Percentiles rank a stretch among this genome's conserved stretches.
phyloP scores from a whole-genome alignment of 2,113 vertebrate species.

The Psophia crepitans region DNA sequence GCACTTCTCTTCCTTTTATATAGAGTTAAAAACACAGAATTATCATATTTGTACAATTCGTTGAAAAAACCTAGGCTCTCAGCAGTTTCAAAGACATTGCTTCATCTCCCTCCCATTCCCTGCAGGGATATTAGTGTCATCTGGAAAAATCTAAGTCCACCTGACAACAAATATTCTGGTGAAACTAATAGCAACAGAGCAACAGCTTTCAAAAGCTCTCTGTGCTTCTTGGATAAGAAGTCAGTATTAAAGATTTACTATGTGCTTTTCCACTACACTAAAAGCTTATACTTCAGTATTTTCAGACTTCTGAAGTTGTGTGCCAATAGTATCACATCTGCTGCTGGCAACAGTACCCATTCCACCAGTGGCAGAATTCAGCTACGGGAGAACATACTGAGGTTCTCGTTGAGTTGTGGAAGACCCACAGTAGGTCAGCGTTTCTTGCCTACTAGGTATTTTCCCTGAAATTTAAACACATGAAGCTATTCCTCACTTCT shows the following conservation, averaged over 20 bases:
- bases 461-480: background rate
- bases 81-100: background rate
- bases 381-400: background rate
- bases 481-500: background rate
- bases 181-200: background rate
- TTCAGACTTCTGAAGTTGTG: background rate
- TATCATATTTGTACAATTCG: background rate
- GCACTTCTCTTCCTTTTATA: background rate
- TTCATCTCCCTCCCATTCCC: background rate
- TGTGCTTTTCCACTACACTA: background rate
- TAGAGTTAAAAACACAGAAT: background rate
- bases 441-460: background rate
- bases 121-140: background rate
- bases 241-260: background rate
- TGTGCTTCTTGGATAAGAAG: background rate
- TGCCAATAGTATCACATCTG: background rate
- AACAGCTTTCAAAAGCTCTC: background rate
- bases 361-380: background rate
- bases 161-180: background rate
- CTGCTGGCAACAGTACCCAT: background rate
- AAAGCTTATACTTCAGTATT: background rate
- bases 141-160: conserved; percentile 29
- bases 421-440: background rate
- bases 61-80: background rate
- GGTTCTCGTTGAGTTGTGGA: background rate